phyloP scores from a whole-genome alignment of 2,888 invertebrate genomes.

The Watsonalla cultraria region DNA sequence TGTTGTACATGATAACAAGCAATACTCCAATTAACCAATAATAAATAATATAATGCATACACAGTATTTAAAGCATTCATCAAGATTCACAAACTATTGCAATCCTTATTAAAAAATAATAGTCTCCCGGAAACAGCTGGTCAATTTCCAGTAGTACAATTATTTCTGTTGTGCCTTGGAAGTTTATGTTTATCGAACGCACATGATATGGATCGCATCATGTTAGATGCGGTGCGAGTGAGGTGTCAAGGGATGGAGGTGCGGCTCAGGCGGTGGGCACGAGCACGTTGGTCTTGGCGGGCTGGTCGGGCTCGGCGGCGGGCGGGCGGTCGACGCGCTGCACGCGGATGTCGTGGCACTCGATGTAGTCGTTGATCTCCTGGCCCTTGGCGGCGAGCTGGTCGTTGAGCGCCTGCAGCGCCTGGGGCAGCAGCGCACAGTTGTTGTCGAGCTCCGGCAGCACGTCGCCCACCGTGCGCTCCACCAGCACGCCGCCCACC shows the following conservation, averaged over 20 bases:
- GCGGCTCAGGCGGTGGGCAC: constrained; percentile 59
- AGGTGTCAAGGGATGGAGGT: neutral
- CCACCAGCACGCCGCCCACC: constrained; percentile 95
- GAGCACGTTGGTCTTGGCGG: constrained; percentile 75
- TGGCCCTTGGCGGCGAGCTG: constrained; percentile 91
- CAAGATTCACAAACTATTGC: no score
- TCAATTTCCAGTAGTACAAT: no score
- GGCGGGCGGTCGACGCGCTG: constrained; percentile 62
- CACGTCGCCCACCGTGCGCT: constrained; percentile 94
- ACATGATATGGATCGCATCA: no score
- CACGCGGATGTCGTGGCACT: constrained; percentile 92
- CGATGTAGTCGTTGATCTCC: constrained; percentile 95
- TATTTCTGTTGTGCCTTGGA: no score
- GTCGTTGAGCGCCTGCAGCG: constrained; percentile 88
- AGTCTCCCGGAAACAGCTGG: no score
- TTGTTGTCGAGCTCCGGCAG: constrained; percentile 90
- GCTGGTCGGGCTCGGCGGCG: constrained; percentile 31
- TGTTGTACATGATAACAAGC: no score
- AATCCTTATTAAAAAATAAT: no score
- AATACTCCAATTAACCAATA: no score
- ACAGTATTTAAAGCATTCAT: no score
- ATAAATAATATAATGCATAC: no score
- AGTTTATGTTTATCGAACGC: no score
- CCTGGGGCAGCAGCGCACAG: constrained; percentile 87
- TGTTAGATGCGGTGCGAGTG: neutral